Evolutionary conservation across 2,113 vertebrate genomes (phyloP).

Genomic region (Solenodon paradoxus): DNA sequence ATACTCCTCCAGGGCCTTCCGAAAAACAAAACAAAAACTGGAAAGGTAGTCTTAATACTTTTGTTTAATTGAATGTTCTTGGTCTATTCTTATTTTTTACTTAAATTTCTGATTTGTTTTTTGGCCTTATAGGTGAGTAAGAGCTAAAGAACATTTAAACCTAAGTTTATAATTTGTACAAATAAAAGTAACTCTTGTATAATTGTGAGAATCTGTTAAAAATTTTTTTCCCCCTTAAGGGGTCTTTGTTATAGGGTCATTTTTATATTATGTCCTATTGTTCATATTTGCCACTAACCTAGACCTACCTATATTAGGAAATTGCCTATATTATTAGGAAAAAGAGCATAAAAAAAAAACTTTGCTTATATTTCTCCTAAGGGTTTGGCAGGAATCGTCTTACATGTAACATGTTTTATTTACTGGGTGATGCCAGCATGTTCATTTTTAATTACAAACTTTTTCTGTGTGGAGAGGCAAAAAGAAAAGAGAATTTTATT

Average conservation of each 20-base stretch:
- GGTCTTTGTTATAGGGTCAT: neutral
- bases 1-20: too few species aligned
- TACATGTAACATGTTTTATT: neutral
- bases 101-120: neutral
- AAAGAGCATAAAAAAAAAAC: neutral
- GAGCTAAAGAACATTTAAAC: neutral
- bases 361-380: neutral
- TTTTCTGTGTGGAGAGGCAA: neutral
- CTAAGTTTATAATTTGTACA: neutral
- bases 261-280: neutral
- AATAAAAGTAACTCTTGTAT: neutral
- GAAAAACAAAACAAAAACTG: too few species aligned
- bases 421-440: neutral
- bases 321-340: neutral
- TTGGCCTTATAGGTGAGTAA: neutral
- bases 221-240: neutral
- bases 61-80: neutral
- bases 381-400: neutral
- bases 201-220: neutral
- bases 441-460: neutral
- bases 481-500: neutral
- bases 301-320: too few species aligned
- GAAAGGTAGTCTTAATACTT: too few species aligned
- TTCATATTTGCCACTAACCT: neutral
- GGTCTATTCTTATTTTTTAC: neutral